Percentiles rank a stretch among this genome's conserved stretches.
Evolutionary conservation across 2,113 vertebrate species (phyloP).

Genomic region (Oncorhynchus clarkii): DNA sequence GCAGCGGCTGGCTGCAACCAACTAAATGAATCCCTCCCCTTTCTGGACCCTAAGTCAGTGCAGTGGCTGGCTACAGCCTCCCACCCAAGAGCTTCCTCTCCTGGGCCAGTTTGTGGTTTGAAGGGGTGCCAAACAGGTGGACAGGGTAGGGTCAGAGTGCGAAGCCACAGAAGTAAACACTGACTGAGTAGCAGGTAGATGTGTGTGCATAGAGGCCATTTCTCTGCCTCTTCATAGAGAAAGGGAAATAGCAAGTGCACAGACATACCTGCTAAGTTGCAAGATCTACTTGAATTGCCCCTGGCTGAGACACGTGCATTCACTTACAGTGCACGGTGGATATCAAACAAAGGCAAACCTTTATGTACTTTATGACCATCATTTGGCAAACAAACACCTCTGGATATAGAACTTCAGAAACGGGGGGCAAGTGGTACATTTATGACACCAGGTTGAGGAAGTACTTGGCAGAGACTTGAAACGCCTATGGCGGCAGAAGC

Average conservation of each 20-base stretch:
- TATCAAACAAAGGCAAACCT: neutral
- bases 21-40: too few relatives aligned
- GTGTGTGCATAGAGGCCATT: slow-evolving; percentile 25
- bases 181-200: slow-evolving; percentile 5
- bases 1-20: too few relatives aligned
- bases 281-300: neutral
- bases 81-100: slow-evolving; percentile 29
- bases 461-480: neutral
- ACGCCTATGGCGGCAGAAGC: neutral
- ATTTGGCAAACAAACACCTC: neutral
- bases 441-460: neutral
- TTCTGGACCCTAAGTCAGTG: neutral
- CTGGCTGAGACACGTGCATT: neutral
- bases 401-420: neutral
- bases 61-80: slow-evolving; percentile 11
- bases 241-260: neutral
- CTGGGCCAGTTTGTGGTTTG: slow-evolving; percentile 56
- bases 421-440: neutral
- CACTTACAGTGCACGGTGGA: neutral
- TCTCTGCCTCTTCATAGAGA: neutral
- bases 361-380: neutral
- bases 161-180: slow-evolving; percentile 63
- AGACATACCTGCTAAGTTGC: neutral
- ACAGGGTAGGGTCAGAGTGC: slow-evolving; percentile 39
- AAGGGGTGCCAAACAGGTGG: slow-evolving; percentile 48